Conservation (phyloP, 2,888 invertebrate species). For the Apomyelois bistriatella region DNA sequence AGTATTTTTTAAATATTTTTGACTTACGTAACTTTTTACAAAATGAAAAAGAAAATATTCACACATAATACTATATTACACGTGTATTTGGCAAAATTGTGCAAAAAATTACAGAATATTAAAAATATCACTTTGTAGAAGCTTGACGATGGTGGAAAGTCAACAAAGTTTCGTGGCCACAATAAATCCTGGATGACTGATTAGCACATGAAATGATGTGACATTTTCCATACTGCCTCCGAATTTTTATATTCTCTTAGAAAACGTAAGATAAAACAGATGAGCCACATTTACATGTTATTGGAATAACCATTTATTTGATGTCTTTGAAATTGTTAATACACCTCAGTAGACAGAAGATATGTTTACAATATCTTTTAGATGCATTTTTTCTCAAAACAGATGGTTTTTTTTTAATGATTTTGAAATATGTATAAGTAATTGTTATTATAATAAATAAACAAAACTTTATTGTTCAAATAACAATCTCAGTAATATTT, state of each 20-base stretch:
- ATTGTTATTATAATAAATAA: too few species aligned
- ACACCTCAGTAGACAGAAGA: not conserved
- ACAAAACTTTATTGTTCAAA: too few species aligned
- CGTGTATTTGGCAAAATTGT: too few species aligned
- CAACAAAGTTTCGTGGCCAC: constrained; percentile 1
- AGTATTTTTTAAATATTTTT: too few species aligned
- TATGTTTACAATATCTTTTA: too few species aligned
- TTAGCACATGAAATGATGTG: constrained; percentile 13
- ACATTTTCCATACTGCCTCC: constrained; percentile 13
- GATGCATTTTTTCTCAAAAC: too few species aligned
- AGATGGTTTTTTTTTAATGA: too few species aligned
- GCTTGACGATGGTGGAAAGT: not conserved
- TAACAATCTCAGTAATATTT: too few species aligned
- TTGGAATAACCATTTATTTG: constrained; percentile 1
- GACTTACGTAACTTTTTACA: too few species aligned
- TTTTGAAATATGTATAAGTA: too few species aligned
- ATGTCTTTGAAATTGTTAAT: not conserved
- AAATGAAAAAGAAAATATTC: too few species aligned
- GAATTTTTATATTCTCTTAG: constrained; percentile 1
- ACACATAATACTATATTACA: too few species aligned
- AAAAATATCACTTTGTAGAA: not conserved
- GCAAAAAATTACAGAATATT: not conserved
- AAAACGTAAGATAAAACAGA: constrained; percentile 4
- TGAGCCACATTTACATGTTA: constrained; percentile 1
- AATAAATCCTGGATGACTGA: constrained; percentile 11